Conservation (phyloP, 2,113 vertebrate genomes). For the Caranx ignobilis region DNA sequence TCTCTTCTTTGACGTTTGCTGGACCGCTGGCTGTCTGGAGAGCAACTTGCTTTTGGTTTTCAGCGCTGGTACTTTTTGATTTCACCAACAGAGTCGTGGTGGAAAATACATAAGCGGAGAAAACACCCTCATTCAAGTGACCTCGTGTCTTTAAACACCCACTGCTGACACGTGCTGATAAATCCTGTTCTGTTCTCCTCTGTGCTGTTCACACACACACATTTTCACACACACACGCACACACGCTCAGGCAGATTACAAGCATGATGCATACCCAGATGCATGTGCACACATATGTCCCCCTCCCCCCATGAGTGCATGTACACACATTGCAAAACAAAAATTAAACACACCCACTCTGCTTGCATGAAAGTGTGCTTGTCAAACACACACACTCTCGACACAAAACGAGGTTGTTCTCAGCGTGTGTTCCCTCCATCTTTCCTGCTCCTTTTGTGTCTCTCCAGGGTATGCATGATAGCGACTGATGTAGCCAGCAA, state of each 20-base stretch:
- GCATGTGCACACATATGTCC: neutral
- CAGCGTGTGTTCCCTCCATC: constrained; percentile 67
- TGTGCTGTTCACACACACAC: neutral
- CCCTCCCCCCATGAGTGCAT: constrained; percentile 3
- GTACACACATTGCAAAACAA: constrained; percentile 14
- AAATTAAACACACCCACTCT: constrained; percentile 34
- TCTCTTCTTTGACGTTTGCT: constrained; percentile 46
- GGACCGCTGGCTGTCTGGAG: constrained; percentile 37
- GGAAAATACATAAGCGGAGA: constrained; percentile 42
- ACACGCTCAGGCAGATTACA: neutral
- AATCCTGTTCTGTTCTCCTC: constrained; percentile 34
- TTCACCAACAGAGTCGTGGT: constrained; percentile 34
- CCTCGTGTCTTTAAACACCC: constrained; percentile 56
- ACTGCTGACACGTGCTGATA: constrained; percentile 54
- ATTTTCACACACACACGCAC: neutral
- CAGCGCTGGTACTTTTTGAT: constrained; percentile 42
- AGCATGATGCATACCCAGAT: neutral
- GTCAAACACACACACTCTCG: constrained; percentile 30
- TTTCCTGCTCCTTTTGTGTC: constrained; percentile 54
- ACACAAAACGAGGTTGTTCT: constrained; percentile 51
- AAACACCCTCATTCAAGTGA: constrained; percentile 51
- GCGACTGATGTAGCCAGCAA: constrained; percentile 63
- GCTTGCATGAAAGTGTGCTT: constrained; percentile 22
- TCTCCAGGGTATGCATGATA: constrained; percentile 67
- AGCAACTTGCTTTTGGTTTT: constrained; percentile 49